These are phyloP conservation scores for Drosophila bocki DNA, from an alignment of 1,140 invertebrate genomes.

Conservation along the genomic window DNA sequence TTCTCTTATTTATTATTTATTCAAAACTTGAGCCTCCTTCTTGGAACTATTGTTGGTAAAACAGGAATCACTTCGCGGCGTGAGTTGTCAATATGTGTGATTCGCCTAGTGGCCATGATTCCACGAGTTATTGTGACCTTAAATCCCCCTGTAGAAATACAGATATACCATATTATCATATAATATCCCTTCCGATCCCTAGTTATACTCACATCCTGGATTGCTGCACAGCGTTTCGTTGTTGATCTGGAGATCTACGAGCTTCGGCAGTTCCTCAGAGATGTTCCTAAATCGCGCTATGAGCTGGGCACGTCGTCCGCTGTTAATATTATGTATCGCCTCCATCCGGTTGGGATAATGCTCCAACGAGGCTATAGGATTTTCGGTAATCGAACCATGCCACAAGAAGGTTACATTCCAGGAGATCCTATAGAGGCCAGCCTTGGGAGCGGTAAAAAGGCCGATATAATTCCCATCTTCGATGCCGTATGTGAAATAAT, in stretches of 20 bases:
- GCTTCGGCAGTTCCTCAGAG: background rate
- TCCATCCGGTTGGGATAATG: background rate
- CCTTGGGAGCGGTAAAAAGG: background rate
- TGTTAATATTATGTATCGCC: background rate
- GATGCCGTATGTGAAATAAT: slow-evolving; percentile 1
- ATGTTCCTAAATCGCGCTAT: background rate
- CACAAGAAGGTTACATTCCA: background rate
- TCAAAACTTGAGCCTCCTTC: background rate
- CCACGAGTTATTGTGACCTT: accelerated
- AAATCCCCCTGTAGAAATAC: background rate
- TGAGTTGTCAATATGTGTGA: background rate
- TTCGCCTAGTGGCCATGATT: background rate
- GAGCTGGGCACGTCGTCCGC: background rate
- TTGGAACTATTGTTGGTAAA: background rate
- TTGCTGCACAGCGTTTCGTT: background rate
- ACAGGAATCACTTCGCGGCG: background rate
- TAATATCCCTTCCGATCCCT: background rate
- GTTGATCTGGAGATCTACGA: background rate
- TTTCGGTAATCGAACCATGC: background rate
- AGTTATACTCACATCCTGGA: background rate
- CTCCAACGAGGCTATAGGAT: background rate
- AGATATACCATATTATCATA: background rate
- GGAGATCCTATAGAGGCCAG: background rate
- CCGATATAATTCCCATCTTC: background rate
- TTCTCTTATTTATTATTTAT: too few relatives aligned